phyloP scores from a whole-genome alignment of 2,113 vertebrate genomes.

The Talpa occidentalis region DNA sequence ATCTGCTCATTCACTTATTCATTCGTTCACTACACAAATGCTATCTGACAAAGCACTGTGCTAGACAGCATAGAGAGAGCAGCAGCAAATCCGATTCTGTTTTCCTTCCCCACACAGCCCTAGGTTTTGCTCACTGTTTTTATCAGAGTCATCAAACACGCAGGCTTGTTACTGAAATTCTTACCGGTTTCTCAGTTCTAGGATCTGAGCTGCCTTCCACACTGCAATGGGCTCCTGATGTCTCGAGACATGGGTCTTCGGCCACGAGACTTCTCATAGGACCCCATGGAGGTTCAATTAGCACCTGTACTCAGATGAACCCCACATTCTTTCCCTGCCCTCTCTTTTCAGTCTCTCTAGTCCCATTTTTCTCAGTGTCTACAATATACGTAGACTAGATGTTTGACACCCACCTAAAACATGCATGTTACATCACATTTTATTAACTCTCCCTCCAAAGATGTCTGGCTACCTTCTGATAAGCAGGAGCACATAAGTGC shows the following conservation, averaged over 20 bases:
- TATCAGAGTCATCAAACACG: neutral
- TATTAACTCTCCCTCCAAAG: neutral
- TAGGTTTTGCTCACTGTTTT: neutral
- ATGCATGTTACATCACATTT: constrained; percentile 12
- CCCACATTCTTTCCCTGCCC: neutral
- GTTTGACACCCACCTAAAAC: constrained; percentile 26
- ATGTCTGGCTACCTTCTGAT: neutral
- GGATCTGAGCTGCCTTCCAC: neutral
- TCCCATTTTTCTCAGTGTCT: constrained; percentile 25
- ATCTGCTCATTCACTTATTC: neutral
- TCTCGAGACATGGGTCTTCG: neutral
- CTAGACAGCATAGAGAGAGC: neutral
- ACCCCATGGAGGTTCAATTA: constrained; percentile 22
- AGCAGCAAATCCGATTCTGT: neutral
- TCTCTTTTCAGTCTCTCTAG: constrained; percentile 36
- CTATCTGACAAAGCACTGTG: neutral
- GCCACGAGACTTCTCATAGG: neutral
- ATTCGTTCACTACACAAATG: neutral
- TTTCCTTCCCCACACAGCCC: neutral
- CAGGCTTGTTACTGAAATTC: neutral
- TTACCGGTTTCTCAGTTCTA: neutral
- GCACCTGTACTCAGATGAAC: neutral
- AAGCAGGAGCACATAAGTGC: accelerated
- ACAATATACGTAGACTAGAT: constrained; percentile 44
- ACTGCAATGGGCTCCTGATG: neutral